Percentiles rank a stretch among this genome's conserved stretches.
Evolutionary conservation across 2,888 invertebrate species (phyloP).

Genomic region (Tiliacea citrago): DNA sequence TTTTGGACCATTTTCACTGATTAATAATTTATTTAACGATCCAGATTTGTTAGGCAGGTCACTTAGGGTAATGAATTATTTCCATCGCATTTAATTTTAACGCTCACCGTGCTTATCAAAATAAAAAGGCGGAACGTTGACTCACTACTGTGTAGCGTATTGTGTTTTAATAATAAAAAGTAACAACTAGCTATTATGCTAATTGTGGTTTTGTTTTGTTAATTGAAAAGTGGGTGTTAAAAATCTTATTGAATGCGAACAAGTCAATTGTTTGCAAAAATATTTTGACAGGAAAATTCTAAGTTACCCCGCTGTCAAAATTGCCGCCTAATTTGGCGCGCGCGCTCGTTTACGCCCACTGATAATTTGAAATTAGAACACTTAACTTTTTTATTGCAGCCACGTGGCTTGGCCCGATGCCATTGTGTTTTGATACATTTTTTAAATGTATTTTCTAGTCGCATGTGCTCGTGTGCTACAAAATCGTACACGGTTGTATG

Average conservation of each 20-base stretch:
- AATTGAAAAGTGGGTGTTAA: slow-evolving; percentile 78
- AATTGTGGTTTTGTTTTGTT: slow-evolving; percentile 91
- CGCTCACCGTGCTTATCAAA: slow-evolving; percentile 22
- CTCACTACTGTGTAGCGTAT: slow-evolving; percentile 46
- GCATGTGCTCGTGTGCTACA: not conserved
- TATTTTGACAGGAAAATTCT: slow-evolving; percentile 90
- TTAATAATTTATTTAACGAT: slow-evolving; percentile 86
- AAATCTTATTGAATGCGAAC: slow-evolving; percentile 72
- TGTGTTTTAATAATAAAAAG: slow-evolving; percentile 68
- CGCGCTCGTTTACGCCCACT: slow-evolving; percentile 80
- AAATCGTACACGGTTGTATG: not conserved
- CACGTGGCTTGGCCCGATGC: slow-evolving; percentile 80
- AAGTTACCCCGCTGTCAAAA: slow-evolving; percentile 85
- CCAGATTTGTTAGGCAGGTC: slow-evolving; percentile 81
- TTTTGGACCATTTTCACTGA: slow-evolving; percentile 87
- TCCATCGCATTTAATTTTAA: slow-evolving; percentile 60
- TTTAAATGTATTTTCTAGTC: slow-evolving; percentile 5
- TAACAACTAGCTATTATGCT: slow-evolving; percentile 87
- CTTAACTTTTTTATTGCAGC: slow-evolving; percentile 86
- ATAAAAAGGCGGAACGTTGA: slow-evolving; percentile 42
- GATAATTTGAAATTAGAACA: slow-evolving; percentile 86
- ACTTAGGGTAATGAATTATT: slow-evolving; percentile 82
- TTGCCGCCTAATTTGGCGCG: slow-evolving; percentile 85
- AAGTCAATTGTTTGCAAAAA: slow-evolving; percentile 88
- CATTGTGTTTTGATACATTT: slow-evolving; percentile 61